Evolutionary conservation across 2,888 invertebrate genomes (phyloP), one percentile per base, ranked within the genome.

Genomic region (Celastrina argiolus): DNA sequence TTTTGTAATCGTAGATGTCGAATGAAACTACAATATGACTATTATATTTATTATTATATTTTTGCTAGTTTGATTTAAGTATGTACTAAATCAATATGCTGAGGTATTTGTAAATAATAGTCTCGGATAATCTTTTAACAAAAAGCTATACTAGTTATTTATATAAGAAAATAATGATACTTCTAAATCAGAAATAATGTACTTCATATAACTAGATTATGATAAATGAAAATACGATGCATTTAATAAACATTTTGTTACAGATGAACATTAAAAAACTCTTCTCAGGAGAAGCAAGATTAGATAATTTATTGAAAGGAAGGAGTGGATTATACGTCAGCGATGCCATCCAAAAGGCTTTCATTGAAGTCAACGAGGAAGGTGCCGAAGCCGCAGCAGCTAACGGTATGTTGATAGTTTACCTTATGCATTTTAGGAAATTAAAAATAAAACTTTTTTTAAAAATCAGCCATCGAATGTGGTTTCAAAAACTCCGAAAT

Each of bases 331-430:
- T 97, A 26, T 83, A 75, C 66, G 92, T 97, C 12, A 92, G 92
- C 74, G 92, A 94, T 71, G 94, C 95, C 10, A 78, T 95, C 5
- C 97, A 97, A 76, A 97, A 97, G 81, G 95, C 96, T 3, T 96
- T 94, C 75, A 94, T 97, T 75, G 95, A 96, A 78, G 94, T 97
- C 0, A 95, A 96, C 78, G 97, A 97, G 81, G 95, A 96, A 78
- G 97, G 97, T 0, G 94, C 96, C 10, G 97, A 97, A 81, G 96
- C 96, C 1, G 94, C 96, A 63, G 96, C 96, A 41, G 96, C 95
- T 26, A 96, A 96, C 71, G 94, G 96, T 96, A 89, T 92, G 92
- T 74, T 26, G 51, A 56, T 58, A 26, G 1, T 64, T 72, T 51
- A 39, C 64, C 56, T 65, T 64, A 18, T 58, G 7, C 65, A 8